Percentiles rank a stretch among this genome's conserved stretches.
Conservation (phyloP, 2,113 vertebrate genomes). For the Corythoichthys intestinalis region DNA sequence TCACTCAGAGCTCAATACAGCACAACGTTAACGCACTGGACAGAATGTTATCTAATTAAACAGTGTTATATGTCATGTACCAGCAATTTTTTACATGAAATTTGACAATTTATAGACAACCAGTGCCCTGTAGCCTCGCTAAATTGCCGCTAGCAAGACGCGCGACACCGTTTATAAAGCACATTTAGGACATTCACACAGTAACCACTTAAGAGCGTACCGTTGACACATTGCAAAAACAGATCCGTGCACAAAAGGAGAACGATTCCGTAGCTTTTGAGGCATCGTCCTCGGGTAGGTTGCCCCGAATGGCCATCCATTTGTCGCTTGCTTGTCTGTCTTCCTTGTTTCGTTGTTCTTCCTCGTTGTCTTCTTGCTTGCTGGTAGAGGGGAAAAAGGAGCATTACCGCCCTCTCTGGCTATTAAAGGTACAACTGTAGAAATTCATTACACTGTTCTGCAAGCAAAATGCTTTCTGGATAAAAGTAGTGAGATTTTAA, state of each 20-base stretch:
- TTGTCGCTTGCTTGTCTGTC: neutral
- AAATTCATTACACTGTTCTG: too few species aligned
- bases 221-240: slow-evolving; percentile 54
- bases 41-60: neutral
- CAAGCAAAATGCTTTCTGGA: too few species aligned
- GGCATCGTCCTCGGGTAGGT: slow-evolving; percentile 49
- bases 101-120: neutral
- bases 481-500: too few species aligned
- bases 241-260: slow-evolving; percentile 59
- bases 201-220: slow-evolving; percentile 33
- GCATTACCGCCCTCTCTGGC: neutral
- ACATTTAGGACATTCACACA: neutral
- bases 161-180: neutral
- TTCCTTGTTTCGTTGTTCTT: neutral
- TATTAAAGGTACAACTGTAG: neutral
- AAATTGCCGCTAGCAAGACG: neutral
- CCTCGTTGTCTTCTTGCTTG: neutral
- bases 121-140: neutral
- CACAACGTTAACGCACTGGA: neutral
- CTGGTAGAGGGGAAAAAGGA: neutral
- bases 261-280: slow-evolving; percentile 54
- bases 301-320: slow-evolving; percentile 43
- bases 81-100: neutral
- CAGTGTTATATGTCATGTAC: neutral
- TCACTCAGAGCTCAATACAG: neutral